A percentile compares a stretch with the other conserved stretches of the same genome.
phyloP scores from a whole-genome alignment of 1,140 invertebrate genomes.

The Venturia canescens region DNA sequence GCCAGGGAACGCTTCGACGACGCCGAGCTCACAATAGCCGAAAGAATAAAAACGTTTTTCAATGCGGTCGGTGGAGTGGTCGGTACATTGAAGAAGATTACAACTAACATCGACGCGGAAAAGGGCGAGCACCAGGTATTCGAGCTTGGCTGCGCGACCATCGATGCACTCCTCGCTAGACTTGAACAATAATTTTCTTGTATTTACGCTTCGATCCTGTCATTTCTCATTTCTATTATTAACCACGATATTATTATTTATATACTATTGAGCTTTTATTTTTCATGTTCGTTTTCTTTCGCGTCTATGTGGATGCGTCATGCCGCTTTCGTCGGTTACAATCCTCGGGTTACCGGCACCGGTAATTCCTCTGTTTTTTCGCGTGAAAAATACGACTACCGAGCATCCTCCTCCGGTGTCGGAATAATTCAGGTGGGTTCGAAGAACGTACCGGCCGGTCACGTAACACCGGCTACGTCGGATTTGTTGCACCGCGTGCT shows the following conservation, averaged over 20 bases:
- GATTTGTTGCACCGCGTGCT: not conserved
- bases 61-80: slow-evolving; percentile 46
- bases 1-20: slow-evolving; percentile 56
- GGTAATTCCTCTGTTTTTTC: not conserved
- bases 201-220: not conserved
- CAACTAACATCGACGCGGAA: slow-evolving; percentile 54
- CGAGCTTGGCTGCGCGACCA: not conserved
- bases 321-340: not conserved
- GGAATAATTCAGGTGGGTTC: slow-evolving; percentile 53
- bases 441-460: slow-evolving; percentile 36
- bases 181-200: not conserved
- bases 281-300: no score
- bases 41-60: slow-evolving; percentile 57
- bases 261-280: no score
- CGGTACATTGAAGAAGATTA: slow-evolving; percentile 51
- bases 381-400: not conserved
- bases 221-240: no score
- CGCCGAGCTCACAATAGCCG: slow-evolving; percentile 45
- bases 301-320: no score
- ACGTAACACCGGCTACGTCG: slow-evolving; percentile 43
- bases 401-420: slow-evolving; percentile 39
- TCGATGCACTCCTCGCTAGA: slow-evolving; percentile 29
- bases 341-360: slow-evolving; percentile 1
- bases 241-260: no score
- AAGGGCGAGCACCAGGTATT: slow-evolving; percentile 54